Base-by-base conservation (phyloP, 2,113 vertebrate species). In the Xiphorhynchus elegans region DNA sequence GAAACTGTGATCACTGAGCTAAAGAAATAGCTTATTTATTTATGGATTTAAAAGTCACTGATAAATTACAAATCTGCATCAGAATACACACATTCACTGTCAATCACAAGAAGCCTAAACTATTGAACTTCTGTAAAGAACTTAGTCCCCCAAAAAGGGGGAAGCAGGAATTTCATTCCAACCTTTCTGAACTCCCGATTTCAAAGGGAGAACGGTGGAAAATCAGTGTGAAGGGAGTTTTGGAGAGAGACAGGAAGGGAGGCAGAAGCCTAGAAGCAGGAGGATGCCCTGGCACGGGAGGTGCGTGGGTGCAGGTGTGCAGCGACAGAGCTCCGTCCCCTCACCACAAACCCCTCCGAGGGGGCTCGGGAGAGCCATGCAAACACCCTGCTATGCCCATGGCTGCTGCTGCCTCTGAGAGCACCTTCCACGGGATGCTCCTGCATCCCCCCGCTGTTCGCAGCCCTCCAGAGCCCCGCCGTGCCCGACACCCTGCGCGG, bases 311-410 rank as follows among this genome's bases (percentile, higher is more conserved):
- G 20, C 19, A 7, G 19, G 15, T 13, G 28, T 6, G 44, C 14
- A 1, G 52, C 37, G 68, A 17, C n/a, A 4, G 19, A 37, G 15
- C 8, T 49, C 6, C 15, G 5, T 55, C 6, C 23, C 25, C 1
- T 3, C 17, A 2, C 8, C 59, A 4, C 70, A 0, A 5, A 4
- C 1, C 19, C 5, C 20, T 24, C 29, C 0, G 31, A n/a, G 31
- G 11, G 70, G 28, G 25, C 21, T 58, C 6, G 8, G n/a, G 3
- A 7, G 8, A 18, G 13, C 53, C 53, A 52, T n/a, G 4, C 4
- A 3, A 6, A 4, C 55, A 4, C 28, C 6, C 35, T 28, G 6
- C 3, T 0, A 10, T 42, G 17, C 24, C 60, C 53, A 9, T 24
- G 25, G 3, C 31, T 4, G 40, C 49, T 49, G 12, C 62, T 6